A percentile compares a stretch with the other conserved stretches of the same genome.
phyloP scores from a whole-genome alignment of 2,797 vertebrate genomes.

The Eidolon dupreanum region DNA sequence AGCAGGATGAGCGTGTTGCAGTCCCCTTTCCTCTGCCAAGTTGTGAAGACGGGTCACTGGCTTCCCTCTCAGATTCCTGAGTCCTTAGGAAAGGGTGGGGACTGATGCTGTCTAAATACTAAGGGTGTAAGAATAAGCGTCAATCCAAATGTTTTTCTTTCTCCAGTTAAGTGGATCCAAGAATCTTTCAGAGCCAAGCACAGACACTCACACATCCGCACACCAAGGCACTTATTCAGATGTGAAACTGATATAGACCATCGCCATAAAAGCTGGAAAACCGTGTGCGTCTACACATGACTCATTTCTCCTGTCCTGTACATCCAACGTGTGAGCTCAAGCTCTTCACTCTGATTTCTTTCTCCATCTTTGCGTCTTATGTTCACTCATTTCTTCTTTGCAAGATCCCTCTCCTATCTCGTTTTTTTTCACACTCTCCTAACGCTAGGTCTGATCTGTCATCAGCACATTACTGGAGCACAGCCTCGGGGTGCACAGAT shows the following conservation, averaged over 20 bases:
- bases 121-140: neutral
- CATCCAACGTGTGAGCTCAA: neutral
- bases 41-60: neutral
- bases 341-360: neutral
- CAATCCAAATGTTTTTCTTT: slow-evolving; percentile 39
- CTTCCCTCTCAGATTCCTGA: neutral
- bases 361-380: neutral
- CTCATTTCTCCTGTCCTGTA: neutral
- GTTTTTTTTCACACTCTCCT: neutral
- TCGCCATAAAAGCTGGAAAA: neutral
- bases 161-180: neutral
- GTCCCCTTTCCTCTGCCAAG: neutral
- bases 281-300: fast-evolving
- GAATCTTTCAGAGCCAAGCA: slow-evolving; percentile 29
- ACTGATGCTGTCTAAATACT: slow-evolving; percentile 15
- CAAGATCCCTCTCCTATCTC: neutral
- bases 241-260: neutral
- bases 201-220: neutral
- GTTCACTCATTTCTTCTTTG: neutral
- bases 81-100: slow-evolving; percentile 16
- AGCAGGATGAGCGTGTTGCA: neutral
- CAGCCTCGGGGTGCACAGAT: neutral
- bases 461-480: neutral
- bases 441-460: neutral
- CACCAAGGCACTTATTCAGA: neutral